phyloP scores from a whole-genome alignment of 2,888 invertebrate genomes.

The Trimorus sp. region DNA sequence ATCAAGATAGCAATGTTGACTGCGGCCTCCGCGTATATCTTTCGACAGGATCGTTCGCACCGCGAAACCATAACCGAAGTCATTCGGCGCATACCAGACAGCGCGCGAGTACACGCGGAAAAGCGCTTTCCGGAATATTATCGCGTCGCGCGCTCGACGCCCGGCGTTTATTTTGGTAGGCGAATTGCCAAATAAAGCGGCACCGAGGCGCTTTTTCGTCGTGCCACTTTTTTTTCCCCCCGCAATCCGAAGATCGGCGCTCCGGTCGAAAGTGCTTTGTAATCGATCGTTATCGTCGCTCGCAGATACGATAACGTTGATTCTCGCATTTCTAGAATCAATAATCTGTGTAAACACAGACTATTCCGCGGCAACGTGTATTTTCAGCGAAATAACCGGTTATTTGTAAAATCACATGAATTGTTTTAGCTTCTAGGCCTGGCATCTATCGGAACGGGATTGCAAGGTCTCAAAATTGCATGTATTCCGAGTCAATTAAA shows the following conservation, averaged over 20 bases:
- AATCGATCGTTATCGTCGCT: slow-evolving; percentile 55
- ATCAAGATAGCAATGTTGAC: slow-evolving; percentile 64
- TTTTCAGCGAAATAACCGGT: slow-evolving; percentile 64
- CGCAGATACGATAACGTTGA: slow-evolving; percentile 41
- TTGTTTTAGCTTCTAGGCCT: slow-evolving; percentile 62
- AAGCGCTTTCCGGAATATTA: slow-evolving; percentile 75
- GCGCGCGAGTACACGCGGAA: slow-evolving; percentile 66
- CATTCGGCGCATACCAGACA: slow-evolving; percentile 55
- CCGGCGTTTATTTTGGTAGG: slow-evolving; percentile 12
- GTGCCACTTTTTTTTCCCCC: too few species aligned
- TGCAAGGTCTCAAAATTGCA: slow-evolving; percentile 65
- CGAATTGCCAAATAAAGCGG: not conserved
- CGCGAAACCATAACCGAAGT: slow-evolving; percentile 53
- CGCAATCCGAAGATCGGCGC: slow-evolving; percentile 6
- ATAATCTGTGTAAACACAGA: slow-evolving; percentile 58
- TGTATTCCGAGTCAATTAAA: slow-evolving; percentile 61
- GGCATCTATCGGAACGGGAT: slow-evolving; percentile 51
- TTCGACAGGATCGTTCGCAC: slow-evolving; percentile 73
- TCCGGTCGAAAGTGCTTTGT: slow-evolving; percentile 30
- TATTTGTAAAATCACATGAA: slow-evolving; percentile 66
- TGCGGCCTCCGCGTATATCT: slow-evolving; percentile 73
- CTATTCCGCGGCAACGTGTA: slow-evolving; percentile 48
- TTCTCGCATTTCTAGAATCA: slow-evolving; percentile 26
- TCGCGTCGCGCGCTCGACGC: slow-evolving; percentile 71
- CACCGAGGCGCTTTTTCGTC: not conserved